phyloP scores from a whole-genome alignment of 2,113 vertebrate genomes.

The Herpetotheres cachinnans region DNA sequence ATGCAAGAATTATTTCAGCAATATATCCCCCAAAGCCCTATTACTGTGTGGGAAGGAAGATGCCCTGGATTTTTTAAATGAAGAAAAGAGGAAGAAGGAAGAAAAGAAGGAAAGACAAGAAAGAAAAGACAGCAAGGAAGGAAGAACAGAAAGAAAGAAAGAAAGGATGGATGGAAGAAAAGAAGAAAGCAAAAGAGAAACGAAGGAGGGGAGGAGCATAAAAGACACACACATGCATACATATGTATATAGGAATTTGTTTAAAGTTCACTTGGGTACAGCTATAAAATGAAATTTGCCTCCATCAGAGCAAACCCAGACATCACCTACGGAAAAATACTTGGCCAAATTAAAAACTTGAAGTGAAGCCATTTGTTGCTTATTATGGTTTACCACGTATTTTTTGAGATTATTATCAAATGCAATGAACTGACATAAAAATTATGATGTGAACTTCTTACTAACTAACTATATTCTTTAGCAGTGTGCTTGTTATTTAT shows the following conservation, averaged over 20 bases:
- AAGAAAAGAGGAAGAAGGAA: neutral
- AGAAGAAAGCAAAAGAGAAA: no score
- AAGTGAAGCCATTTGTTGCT: neutral
- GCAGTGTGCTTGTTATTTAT: neutral
- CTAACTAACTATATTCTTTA: neutral
- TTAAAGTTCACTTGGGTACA: neutral
- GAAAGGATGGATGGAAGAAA: no score
- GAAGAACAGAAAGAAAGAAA: no score
- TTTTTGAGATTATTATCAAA: neutral
- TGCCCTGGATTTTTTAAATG: neutral
- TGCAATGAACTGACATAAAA: neutral
- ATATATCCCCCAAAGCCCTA: conserved; percentile 20
- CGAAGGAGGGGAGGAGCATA: no score
- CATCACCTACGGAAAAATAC: neutral
- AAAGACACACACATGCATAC: neutral
- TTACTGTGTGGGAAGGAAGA: neutral
- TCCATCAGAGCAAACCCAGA: neutral
- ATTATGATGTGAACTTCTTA: neutral
- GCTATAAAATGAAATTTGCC: neutral
- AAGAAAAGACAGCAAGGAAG: no score
- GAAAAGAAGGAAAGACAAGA: no score
- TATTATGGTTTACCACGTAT: neutral
- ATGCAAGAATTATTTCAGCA: neutral
- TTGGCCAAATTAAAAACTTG: neutral
- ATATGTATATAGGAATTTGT: neutral